A percentile compares a stretch with the other conserved stretches of the same genome.
phyloP scores from a whole-genome alignment of 2,797 vertebrate genomes.

The Xenops minutus region DNA sequence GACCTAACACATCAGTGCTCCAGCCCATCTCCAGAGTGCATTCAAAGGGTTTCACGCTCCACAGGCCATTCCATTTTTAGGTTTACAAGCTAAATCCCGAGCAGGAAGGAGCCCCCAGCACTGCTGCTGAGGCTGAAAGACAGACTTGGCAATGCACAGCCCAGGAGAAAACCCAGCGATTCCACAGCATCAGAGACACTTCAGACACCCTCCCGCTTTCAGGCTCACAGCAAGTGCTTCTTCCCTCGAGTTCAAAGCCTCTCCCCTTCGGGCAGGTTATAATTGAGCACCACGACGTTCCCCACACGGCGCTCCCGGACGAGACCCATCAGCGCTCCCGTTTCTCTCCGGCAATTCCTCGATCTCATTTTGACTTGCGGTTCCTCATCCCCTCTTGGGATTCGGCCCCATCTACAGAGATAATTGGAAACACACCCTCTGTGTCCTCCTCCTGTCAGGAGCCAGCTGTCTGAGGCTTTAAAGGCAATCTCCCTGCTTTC shows the following conservation, averaged over 20 bases:
- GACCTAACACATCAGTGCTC: rapidly evolving
- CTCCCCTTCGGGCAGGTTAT: conserved; percentile 52
- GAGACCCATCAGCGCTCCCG: not conserved
- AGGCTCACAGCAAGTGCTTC: not conserved
- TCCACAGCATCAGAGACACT: not conserved
- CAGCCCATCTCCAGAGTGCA: not conserved
- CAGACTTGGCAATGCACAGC: not conserved
- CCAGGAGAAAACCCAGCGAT: not conserved
- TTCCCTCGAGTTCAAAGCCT: conserved; percentile 51
- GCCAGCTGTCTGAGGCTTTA: conserved; percentile 28
- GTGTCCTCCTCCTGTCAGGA: conserved; percentile 41
- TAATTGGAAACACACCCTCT: conserved; percentile 59
- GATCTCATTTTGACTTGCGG: conserved; percentile 34
- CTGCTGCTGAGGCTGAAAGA: not conserved
- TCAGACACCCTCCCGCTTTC: not conserved
- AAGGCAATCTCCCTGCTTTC: conserved; percentile 8
- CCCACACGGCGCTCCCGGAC: not conserved
- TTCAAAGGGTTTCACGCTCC: not conserved
- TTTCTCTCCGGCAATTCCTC: conserved; percentile 15
- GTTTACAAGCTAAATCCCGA: not conserved
- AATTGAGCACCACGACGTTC: not conserved
- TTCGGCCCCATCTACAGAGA: conserved; percentile 53
- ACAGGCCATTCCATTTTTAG: not conserved
- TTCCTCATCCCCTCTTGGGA: conserved; percentile 19
- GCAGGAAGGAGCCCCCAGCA: not conserved